Conservation (phyloP, 2,888 invertebrate genomes). For the Drosophila limbata region DNA sequence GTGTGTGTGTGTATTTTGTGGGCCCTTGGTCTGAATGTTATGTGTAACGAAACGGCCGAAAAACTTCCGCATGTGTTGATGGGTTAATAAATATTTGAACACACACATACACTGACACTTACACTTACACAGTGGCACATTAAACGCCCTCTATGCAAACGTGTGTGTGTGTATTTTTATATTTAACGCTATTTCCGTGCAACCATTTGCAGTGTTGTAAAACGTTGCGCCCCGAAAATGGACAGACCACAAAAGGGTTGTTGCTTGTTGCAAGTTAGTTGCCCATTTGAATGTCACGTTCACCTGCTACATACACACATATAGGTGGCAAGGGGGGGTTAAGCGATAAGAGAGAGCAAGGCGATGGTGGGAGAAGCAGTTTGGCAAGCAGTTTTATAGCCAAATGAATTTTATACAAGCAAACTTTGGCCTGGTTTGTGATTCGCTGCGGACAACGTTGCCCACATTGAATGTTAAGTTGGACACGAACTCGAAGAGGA, state of each 20-base stretch:
- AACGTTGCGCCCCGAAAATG: constrained; percentile 69
- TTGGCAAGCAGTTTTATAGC: constrained; percentile 68
- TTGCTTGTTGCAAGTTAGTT: constrained; percentile 74
- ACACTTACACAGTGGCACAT: constrained; percentile 31
- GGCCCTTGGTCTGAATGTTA: constrained; percentile 42
- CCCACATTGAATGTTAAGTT: constrained; percentile 40
- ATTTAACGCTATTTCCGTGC: constrained; percentile 79
- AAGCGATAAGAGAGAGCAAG: not conserved
- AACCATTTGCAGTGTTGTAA: constrained; percentile 77
- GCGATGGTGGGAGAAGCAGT: not conserved
- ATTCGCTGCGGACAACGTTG: constrained; percentile 60
- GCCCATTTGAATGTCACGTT: constrained; percentile 74
- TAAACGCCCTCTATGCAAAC: constrained; percentile 24
- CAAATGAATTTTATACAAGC: constrained; percentile 77
- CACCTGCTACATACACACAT: constrained; percentile 15
- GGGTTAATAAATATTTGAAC: constrained; percentile 84
- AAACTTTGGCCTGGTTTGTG: constrained; percentile 74
- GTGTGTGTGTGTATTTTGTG: constrained; percentile 20
- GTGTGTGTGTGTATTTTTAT: constrained; percentile 66
- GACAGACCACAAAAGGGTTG: constrained; percentile 77
- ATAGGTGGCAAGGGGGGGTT: not conserved
- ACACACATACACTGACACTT: constrained; percentile 52
- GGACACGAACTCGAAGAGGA: not conserved
- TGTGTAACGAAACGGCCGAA: constrained; percentile 75
- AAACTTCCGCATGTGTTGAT: constrained; percentile 83